Evolutionary conservation across 1,140 invertebrate species (phyloP).

Genomic region (Aphelenchoides avenae): DNA sequence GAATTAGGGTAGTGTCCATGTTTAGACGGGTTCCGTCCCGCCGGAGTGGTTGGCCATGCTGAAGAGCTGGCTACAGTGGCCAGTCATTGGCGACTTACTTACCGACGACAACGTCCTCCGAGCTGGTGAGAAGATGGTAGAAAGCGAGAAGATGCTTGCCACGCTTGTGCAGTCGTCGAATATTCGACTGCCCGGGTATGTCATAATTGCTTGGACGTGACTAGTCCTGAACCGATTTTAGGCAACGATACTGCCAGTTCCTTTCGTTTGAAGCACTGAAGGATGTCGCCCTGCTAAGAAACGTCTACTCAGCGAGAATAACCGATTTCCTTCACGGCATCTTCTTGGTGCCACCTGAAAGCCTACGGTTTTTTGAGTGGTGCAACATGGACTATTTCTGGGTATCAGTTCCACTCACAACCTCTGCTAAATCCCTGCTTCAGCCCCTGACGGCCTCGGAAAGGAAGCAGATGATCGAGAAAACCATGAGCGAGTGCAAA

Average conservation of each 20-base stretch:
- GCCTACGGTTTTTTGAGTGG: conserved; percentile 20
- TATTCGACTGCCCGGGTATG: conserved; percentile 32
- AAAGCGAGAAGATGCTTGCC: conserved; percentile 32
- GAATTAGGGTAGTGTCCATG: not conserved
- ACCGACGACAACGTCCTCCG: conserved; percentile 23
- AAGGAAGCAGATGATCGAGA: conserved; percentile 21
- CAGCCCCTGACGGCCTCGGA: conserved; percentile 20
- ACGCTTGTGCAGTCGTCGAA: conserved; percentile 37
- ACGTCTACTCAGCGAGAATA: conserved; percentile 10
- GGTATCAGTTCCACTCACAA: conserved; percentile 12
- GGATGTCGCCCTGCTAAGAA: conserved; percentile 26
- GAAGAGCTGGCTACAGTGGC: conserved; percentile 34
- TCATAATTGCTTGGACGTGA: conserved; percentile 9
- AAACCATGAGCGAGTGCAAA: conserved; percentile 25
- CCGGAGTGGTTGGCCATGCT: conserved; percentile 33
- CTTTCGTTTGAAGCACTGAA: conserved; percentile 34
- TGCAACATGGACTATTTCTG: conserved; percentile 26
- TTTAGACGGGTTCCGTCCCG: conserved; percentile 20
- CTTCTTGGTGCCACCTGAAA: conserved; percentile 26
- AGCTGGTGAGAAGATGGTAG: conserved; percentile 24
- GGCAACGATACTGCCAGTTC: conserved; percentile 32
- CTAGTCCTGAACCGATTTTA: conserved; percentile 23
- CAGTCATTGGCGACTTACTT: conserved; percentile 20
- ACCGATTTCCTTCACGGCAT: conserved; percentile 25
- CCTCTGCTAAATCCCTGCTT: not conserved